Conservation (phyloP, 1,140 invertebrate species). For the Drosophila micromelanica region DNA sequence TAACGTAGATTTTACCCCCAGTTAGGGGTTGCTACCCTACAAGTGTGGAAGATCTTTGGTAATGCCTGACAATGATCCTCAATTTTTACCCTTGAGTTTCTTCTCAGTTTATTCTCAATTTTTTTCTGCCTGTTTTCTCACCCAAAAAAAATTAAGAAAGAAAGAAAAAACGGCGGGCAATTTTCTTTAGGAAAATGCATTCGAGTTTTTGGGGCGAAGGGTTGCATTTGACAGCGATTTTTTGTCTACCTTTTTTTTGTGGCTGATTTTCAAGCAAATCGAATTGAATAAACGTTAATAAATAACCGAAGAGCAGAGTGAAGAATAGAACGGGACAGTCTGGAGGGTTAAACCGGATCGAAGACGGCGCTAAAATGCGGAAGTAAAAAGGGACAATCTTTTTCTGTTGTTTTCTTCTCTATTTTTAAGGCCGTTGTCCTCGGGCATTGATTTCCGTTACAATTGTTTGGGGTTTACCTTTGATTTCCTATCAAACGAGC, state of each 20-base stretch:
- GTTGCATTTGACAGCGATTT: slow-evolving; percentile 70
- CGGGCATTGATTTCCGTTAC: slow-evolving; percentile 59
- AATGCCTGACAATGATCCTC: slow-evolving; percentile 79
- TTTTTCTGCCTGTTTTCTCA: slow-evolving; percentile 36
- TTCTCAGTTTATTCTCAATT: slow-evolving; percentile 1
- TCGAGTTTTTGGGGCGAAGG: slow-evolving; percentile 53
- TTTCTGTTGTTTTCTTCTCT: neutral
- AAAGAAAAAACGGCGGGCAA: slow-evolving; percentile 52
- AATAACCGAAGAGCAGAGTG: slow-evolving; percentile 42
- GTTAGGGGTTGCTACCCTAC: slow-evolving; percentile 34
- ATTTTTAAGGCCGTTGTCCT: slow-evolving; percentile 48
- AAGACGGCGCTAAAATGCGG: slow-evolving; percentile 67
- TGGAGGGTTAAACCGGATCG: slow-evolving; percentile 15
- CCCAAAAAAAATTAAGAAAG: slow-evolving; percentile 36
- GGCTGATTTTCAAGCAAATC: slow-evolving; percentile 66
- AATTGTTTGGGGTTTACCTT: slow-evolving; percentile 48
- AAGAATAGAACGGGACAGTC: slow-evolving; percentile 11
- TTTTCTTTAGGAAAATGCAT: slow-evolving; percentile 70
- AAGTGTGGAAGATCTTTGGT: slow-evolving; percentile 74
- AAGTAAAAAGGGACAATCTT: slow-evolving; percentile 65
- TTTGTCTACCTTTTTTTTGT: slow-evolving; percentile 36
- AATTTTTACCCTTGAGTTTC: slow-evolving; percentile 79
- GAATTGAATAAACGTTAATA: slow-evolving; percentile 81
- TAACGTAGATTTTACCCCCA: slow-evolving; percentile 48
- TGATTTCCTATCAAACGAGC: slow-evolving; percentile 26